Conservation (phyloP, 2,797 vertebrate species). For the Peromyscus melanophrys region DNA sequence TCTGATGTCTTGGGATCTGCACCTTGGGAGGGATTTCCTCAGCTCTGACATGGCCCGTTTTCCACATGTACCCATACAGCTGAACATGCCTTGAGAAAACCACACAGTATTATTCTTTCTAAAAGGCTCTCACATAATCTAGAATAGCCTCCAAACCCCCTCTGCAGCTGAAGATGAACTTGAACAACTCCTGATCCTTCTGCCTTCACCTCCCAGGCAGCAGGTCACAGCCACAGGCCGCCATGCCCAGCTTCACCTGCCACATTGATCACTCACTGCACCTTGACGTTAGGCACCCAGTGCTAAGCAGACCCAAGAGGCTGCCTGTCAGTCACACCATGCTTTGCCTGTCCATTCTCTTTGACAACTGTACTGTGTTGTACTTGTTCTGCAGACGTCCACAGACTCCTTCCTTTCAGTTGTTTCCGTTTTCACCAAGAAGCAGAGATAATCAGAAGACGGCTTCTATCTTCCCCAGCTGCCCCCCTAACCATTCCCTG, state of each 20-base stretch:
- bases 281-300: background rate
- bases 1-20: background rate
- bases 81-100: background rate
- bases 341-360: background rate
- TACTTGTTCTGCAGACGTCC: background rate
- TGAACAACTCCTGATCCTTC: background rate
- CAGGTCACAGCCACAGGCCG: background rate
- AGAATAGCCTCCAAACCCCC: background rate
- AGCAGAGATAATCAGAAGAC: background rate
- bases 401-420: background rate
- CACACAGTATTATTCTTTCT: background rate
- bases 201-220: background rate
- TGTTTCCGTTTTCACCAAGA: background rate
- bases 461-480: too few species aligned
- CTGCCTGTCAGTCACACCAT: accelerated
- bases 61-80: background rate
- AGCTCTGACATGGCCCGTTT: background rate
- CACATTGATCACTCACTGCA: accelerated
- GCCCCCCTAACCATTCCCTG: background rate
- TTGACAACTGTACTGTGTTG: background rate
- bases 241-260: background rate
- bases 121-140: background rate
- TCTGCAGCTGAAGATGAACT: background rate
- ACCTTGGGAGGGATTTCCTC: background rate
- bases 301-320: background rate